These are phyloP conservation scores for Meda fulgida DNA, from an alignment of 2,797 vertebrate genomes.

Conservation along the genomic window DNA sequence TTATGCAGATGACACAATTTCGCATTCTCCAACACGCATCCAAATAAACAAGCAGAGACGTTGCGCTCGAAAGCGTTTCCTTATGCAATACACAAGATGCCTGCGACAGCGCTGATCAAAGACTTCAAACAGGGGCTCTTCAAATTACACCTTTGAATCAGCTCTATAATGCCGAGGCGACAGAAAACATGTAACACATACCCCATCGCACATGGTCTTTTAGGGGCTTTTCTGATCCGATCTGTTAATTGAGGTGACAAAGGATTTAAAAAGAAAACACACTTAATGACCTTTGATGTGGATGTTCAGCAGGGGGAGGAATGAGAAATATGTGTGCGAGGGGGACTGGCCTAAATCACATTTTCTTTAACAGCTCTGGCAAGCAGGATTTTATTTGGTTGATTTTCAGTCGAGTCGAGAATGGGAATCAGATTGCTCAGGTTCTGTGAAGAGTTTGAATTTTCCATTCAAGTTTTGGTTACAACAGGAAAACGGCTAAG, in stretches of 20 bases:
- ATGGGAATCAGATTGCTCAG: slow-evolving; percentile 48
- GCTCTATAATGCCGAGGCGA: slow-evolving; percentile 81
- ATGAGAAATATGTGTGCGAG: slow-evolving; percentile 22
- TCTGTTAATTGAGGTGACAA: slow-evolving; percentile 80
- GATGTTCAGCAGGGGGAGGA: slow-evolving; percentile 54
- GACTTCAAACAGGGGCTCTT: slow-evolving; percentile 82
- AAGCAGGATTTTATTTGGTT: slow-evolving; percentile 66
- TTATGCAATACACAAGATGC: slow-evolving; percentile 74
- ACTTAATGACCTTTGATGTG: slow-evolving; percentile 79
- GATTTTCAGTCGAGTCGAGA: slow-evolving; percentile 57
- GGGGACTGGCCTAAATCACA: slow-evolving; percentile 58
- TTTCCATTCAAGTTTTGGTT: slow-evolving; percentile 60
- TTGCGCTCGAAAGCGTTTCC: slow-evolving; percentile 72
- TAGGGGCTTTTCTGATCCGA: slow-evolving; percentile 78
- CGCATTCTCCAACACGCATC: slow-evolving; percentile 69
- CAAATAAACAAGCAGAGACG: slow-evolving; percentile 68
- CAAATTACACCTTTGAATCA: slow-evolving; percentile 85
- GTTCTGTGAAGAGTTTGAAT: slow-evolving; percentile 62
- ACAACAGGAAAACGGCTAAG: not conserved
- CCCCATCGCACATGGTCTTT: slow-evolving; percentile 84
- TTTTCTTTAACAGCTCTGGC: slow-evolving; percentile 61
- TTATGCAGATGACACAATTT: slow-evolving; percentile 81
- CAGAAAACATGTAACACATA: slow-evolving; percentile 77
- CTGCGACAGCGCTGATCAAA: slow-evolving; percentile 82
- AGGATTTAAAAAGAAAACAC: slow-evolving; percentile 80